These are phyloP conservation scores for Zaprionus vittiger DNA, from an alignment of 1,140 invertebrate genomes.

Conservation along the genomic window DNA sequence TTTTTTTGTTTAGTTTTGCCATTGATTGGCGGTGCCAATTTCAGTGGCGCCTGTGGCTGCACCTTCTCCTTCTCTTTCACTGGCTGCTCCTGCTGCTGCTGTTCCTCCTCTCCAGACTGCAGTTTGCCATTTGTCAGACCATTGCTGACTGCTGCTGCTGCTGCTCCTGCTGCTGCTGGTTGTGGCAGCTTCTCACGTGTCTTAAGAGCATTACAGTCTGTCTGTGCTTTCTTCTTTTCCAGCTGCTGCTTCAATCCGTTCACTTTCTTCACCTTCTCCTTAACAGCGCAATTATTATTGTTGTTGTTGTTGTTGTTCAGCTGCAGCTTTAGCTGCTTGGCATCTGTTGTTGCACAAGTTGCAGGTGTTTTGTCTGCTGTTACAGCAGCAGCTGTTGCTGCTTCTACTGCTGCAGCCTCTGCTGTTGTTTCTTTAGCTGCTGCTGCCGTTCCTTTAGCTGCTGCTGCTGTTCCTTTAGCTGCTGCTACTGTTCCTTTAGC, in stretches of 20 bases:
- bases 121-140: conserved; percentile 58
- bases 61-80: not conserved
- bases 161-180: not conserved
- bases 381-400: not conserved
- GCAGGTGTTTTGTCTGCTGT: not conserved
- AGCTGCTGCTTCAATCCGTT: conserved; percentile 53
- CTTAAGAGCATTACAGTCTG: not conserved
- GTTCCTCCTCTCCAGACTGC: not conserved
- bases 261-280: conserved; percentile 33
- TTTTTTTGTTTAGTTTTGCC: conserved; percentile 43
- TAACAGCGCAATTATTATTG: not conserved
- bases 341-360: not conserved
- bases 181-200: conserved; percentile 3
- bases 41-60: not conserved
- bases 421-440: not conserved
- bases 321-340: not conserved
- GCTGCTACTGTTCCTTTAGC: too few species aligned
- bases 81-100: not conserved
- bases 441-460: not conserved
- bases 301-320: not conserved
- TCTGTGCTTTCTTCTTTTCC: not conserved
- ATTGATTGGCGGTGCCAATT: conserved; percentile 28
- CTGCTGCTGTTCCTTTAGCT: not conserved
- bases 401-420: not conserved
- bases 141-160: conserved; percentile 37